A percentile compares a stretch with the other conserved stretches of the same genome.
Conservation (phyloP, 2,797 vertebrate species). For the Salarias fasciatus region DNA sequence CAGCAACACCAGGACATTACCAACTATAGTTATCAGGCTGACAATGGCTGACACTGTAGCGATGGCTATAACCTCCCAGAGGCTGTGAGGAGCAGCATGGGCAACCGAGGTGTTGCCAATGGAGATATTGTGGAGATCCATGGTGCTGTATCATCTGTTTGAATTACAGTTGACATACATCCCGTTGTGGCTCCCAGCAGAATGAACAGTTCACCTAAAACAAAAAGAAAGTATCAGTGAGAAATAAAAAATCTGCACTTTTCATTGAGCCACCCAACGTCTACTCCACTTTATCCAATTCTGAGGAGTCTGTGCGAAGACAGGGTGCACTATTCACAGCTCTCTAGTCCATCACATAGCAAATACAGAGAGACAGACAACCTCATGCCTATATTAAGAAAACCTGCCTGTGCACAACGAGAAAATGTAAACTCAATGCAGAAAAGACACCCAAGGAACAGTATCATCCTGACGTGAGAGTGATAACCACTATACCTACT, state of each 20-base stretch:
- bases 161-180: conserved; percentile 24
- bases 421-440: no score
- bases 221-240: conserved; percentile 40
- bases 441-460: no score
- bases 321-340: no score
- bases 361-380: no score
- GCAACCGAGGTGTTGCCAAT: conserved; percentile 79
- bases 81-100: conserved; percentile 78
- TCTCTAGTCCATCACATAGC: no score
- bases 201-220: conserved; percentile 60
- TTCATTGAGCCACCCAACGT: no score
- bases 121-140: conserved; percentile 86
- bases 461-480: no score
- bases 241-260: background rate
- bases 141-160: conserved; percentile 61
- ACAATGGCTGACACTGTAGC: conserved; percentile 91
- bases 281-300: no score
- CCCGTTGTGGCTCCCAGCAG: conserved; percentile 55
- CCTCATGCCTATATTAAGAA: no score
- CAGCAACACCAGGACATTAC: conserved; percentile 94
- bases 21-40: conserved; percentile 94
- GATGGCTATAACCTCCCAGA: conserved; percentile 94
- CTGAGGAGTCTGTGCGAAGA: no score
- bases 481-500: no score
- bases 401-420: no score